Evolutionary conservation across 2,888 invertebrate genomes (phyloP), one percentile per base, ranked within the genome.

Genomic region (Cryptus armator): DNA sequence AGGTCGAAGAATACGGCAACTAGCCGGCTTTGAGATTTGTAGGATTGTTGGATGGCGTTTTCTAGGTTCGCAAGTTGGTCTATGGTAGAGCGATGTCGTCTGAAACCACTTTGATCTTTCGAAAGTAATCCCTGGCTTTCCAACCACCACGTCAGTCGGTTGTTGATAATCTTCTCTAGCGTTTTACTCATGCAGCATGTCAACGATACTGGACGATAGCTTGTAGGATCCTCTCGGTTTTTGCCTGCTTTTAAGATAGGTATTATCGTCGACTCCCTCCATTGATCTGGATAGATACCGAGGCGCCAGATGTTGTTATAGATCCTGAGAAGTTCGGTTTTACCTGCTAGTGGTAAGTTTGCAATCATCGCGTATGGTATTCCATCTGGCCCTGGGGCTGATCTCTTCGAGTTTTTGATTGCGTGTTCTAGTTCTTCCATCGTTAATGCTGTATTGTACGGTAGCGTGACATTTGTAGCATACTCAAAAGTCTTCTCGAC

Each of bases 121-220:
- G 76, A 48, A 3, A 89, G 16, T 19, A 83, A 72, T 7, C 83
- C 76, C 6, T 83, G 79, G 12, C 29, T 67, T 72, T 89, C 87
- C 37, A 89, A 62, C 29, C 72, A 67, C 86, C 84, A 83, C 32
- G 67, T 80, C 9, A 88, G 24, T 43, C 82, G 67, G 37, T 75
- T 76, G 53, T 86, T 86, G 0, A 87, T 19, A n/a, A 86, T 88
- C 85, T 84, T 87, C 80, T 87, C 87, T 0, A 88, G n/a, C 9
- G 64, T 51, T 74, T 88, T 86, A n/a, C 88, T 81, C 70, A 85
- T 10, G 10, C 76, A 81, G 19, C 86, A 87, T 1, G 83, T 87
- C 16, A 86, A 72, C 1, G 70, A 32, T 75, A 85, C 86, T 56
- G 85, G 86, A 10, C 85, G 71, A 64, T 87, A 85, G 43, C 71